Evolutionary conservation across 2,888 invertebrate species (phyloP), one percentile per base, ranked within the genome.

Genomic region (Blera fallax): DNA sequence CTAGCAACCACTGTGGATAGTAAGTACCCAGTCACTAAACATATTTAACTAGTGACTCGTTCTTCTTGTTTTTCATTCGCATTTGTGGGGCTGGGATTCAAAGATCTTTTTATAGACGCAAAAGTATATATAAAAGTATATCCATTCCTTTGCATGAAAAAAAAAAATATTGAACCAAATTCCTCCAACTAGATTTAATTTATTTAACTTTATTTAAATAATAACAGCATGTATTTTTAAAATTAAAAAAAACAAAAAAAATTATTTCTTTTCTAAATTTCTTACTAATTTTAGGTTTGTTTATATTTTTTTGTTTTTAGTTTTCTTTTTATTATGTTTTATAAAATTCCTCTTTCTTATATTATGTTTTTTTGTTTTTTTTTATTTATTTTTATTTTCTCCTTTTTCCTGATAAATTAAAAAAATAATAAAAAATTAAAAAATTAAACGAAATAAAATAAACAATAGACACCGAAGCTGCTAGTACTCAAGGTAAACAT

Each of bases 401-500:
- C 34, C 73, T 54, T 32, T 67, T 64, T 56, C 50, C 14, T 58
- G 16, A 58, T 65, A 74, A 60, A 40, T 58, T 58, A 80, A 73
- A 72, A 40, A 64, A 54, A 29, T 58, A 34, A 64, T 70, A 58
- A 70, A 3, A 48, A 64, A 76, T n/a, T 7, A 10, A 67, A 50
- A 50, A 73, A 62, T 37, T 50, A 32, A 6, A 56, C 10, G 45
- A 65, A 62, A 72, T 34, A 21, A 70, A 24, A 43, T 48, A 24
- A 24, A 18, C 62, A 37, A 70, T 73, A 91, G 90, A 91, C 87
- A 88, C 89, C 77, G 91, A 90, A 34, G 88, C 90, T 45, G 89
- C 88, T 88, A 90, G 89, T 62, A 88, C 90, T 65, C 89, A 90
- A 91, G 90, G 90, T 91, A 91, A 91, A 87, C 77, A 87, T 82